A percentile compares a stretch with the other conserved stretches of the same genome.
These are phyloP conservation scores for Ormia ochracea DNA, from an alignment of 2,888 invertebrate species.

Conservation along the genomic window DNA sequence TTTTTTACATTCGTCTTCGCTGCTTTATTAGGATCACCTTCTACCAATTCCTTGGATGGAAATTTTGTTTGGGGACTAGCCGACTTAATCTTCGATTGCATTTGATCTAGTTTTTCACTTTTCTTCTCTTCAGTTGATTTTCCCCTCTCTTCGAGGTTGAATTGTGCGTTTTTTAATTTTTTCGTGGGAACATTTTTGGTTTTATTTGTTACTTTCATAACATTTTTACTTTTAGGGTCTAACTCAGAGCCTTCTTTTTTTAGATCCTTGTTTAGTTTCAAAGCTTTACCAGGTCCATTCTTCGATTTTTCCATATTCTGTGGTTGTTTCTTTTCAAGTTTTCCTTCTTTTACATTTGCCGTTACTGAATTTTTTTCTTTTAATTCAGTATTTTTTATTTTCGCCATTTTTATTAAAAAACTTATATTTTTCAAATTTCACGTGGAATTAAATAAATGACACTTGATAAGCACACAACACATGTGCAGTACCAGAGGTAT, in stretches of 20 bases:
- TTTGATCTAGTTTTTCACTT: neutral
- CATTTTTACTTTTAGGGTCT: neutral
- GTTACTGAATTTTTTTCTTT: conserved; percentile 20
- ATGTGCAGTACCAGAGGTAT: neutral
- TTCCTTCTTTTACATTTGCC: conserved; percentile 47
- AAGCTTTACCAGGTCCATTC: conserved; percentile 31
- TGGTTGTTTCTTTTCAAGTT: conserved; percentile 17
- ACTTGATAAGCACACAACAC: neutral
- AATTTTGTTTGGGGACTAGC: neutral
- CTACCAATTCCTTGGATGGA: neutral
- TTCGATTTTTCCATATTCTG: conserved; percentile 55
- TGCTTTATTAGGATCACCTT: conserved; percentile 65
- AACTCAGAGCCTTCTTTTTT: neutral
- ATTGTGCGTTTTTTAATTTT: neutral
- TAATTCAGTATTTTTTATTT: conserved; percentile 40
- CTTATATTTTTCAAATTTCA: conserved; percentile 19
- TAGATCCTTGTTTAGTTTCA: neutral
- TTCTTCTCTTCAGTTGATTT: neutral
- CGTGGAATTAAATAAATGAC: conserved; percentile 12
- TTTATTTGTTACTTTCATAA: too few species aligned
- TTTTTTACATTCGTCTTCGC: conserved; percentile 71
- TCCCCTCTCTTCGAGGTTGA: neutral
- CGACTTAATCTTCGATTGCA: neutral
- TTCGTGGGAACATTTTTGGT: conserved; percentile 34
- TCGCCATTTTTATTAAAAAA: conserved; percentile 44